A percentile compares a stretch with the other conserved stretches of the same genome.
Conservation (phyloP, 1,140 invertebrate species). For the Drosophila repletoides region DNA sequence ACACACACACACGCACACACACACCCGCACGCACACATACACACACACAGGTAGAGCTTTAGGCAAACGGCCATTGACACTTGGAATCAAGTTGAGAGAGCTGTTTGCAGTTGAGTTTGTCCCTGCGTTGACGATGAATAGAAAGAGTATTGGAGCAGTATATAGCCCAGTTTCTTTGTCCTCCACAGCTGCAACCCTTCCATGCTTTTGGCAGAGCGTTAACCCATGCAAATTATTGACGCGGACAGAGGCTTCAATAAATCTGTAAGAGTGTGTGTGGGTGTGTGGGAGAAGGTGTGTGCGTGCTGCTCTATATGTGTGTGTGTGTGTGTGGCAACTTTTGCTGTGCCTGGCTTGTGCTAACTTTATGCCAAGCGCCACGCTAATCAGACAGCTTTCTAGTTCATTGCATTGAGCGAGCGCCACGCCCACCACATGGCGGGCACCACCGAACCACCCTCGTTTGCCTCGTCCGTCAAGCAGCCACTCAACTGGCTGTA, state of each 20-base stretch:
- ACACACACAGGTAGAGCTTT: constrained; percentile 47
- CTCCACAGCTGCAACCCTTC: constrained; percentile 2
- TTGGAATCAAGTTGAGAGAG: constrained; percentile 37
- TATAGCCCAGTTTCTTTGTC: too few relatives aligned
- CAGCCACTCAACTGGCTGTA: constrained; percentile 62
- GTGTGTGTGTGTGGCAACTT: constrained; percentile 56
- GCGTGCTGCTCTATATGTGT: constrained; percentile 23
- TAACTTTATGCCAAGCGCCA: constrained; percentile 53
- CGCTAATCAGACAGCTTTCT: constrained; percentile 80
- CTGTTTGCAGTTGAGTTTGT: constrained; percentile 35
- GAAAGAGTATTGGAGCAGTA: constrained; percentile 35
- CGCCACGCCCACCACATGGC: constrained; percentile 42
- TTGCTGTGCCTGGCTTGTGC: constrained; percentile 35
- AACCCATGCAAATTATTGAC: constrained; percentile 77
- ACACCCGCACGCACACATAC: constrained; percentile 3
- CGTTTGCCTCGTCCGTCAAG: constrained; percentile 50
- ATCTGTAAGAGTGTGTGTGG: constrained; percentile 35
- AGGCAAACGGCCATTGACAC: constrained; percentile 61
- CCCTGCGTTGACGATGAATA: constrained; percentile 6
- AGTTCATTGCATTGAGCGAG: constrained; percentile 70
- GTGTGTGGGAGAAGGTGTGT: constrained; percentile 10
- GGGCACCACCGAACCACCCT: background rate
- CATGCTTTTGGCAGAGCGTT: constrained; percentile 24
- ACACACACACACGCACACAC: constrained; percentile 17
- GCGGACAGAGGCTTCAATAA: constrained; percentile 71